Conservation (phyloP, 2,888 invertebrate species). For the Boloria selene region DNA sequence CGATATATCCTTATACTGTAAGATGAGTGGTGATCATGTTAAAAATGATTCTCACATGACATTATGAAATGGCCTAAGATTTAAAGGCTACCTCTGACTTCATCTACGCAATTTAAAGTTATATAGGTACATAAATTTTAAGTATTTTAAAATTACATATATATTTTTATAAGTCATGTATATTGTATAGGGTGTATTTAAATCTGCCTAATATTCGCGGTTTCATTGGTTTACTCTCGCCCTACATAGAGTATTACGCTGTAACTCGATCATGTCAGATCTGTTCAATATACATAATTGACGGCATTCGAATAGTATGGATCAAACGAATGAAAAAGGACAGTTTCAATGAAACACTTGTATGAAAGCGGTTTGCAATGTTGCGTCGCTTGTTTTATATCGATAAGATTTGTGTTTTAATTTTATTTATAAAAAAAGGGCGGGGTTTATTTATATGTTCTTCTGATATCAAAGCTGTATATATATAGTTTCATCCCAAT, state of each 20-base stretch:
- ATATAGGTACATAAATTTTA: background rate
- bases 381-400: background rate
- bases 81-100: too few species aligned
- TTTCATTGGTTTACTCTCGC: background rate
- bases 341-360: conserved; percentile 7
- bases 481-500: too few species aligned
- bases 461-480: too few species aligned
- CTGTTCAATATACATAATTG: conserved; percentile 26
- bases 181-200: background rate
- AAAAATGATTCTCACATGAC: too few species aligned
- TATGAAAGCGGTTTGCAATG: background rate
- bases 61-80: too few species aligned
- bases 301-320: conserved; percentile 21
- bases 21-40: too few species aligned
- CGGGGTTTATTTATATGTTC: too few species aligned
- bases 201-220: background rate
- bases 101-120: too few species aligned
- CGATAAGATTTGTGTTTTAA: too few species aligned
- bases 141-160: background rate
- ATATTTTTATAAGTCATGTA: background rate
- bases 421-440: too few species aligned
- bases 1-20: too few species aligned
- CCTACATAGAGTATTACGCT: conserved; percentile 4
- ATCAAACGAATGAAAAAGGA: conserved; percentile 26
- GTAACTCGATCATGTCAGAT: conserved; percentile 30